These are phyloP conservation scores for Kryptolebias ocellatus DNA, from an alignment of 2,797 vertebrate genomes.

Conservation along the genomic window DNA sequence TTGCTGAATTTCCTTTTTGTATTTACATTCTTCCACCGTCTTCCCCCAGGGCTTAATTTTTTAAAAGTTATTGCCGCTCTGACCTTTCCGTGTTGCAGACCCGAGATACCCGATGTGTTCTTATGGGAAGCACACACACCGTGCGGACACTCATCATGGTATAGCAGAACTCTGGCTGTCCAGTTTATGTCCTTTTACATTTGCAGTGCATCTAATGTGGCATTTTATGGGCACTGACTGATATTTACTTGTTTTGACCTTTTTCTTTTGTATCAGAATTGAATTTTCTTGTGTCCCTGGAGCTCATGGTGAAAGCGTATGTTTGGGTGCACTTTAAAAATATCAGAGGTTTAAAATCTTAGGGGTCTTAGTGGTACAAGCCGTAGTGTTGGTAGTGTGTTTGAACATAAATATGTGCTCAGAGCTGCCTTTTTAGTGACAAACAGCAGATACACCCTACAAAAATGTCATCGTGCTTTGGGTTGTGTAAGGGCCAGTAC, in stretches of 20 bases:
- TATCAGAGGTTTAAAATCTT: background rate
- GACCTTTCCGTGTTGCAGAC: conserved; percentile 45
- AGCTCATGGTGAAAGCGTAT: background rate
- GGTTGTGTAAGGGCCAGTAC: too few relatives aligned
- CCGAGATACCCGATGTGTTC: background rate
- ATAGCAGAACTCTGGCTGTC: conserved; percentile 1
- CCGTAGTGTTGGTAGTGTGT: too few relatives aligned
- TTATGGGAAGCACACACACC: background rate
- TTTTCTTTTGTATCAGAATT: conserved; percentile 30
- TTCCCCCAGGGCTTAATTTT: conserved; percentile 40
- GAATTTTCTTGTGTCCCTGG: conserved; percentile 9
- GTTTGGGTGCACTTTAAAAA: background rate
- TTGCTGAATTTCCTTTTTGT: conserved; percentile 24
- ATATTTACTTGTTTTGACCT: conserved; percentile 33
- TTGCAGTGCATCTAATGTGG: conserved; percentile 11
- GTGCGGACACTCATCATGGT: conserved; percentile 6
- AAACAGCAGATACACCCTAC: too few relatives aligned
- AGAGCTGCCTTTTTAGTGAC: too few relatives aligned
- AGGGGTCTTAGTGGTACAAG: too few relatives aligned
- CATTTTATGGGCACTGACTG: conserved; percentile 36
- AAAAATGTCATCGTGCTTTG: too few relatives aligned
- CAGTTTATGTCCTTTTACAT: conserved; percentile 8
- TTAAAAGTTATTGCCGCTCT: conserved; percentile 41
- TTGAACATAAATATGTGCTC: too few relatives aligned
- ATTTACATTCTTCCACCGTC: conserved; percentile 21